phyloP scores from a whole-genome alignment of 2,888 invertebrate genomes.

The Drosophila niveifrons region DNA sequence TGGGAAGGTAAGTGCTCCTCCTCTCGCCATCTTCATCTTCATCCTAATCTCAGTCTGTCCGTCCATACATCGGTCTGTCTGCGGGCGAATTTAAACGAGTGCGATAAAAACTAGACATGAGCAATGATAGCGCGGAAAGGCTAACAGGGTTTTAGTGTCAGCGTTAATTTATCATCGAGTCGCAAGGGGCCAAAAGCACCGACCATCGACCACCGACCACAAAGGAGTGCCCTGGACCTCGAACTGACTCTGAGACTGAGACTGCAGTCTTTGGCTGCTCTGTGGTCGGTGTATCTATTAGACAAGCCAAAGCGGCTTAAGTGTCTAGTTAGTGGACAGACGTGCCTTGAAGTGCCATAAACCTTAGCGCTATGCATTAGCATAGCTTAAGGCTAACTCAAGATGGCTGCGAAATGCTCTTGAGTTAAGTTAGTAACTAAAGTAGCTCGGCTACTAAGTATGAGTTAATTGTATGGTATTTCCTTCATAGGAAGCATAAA shows the following conservation, averaged over 20 bases:
- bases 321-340: slow-evolving; percentile 46
- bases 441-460: slow-evolving; percentile 14
- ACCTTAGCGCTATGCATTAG: slow-evolving; percentile 33
- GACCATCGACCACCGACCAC: neutral
- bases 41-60: slow-evolving; percentile 24
- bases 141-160: slow-evolving; percentile 81
- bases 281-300: slow-evolving; percentile 42
- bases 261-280: neutral
- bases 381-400: slow-evolving; percentile 37
- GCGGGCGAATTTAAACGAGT: slow-evolving; percentile 61
- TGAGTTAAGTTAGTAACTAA: slow-evolving; percentile 10
- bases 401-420: slow-evolving; percentile 35
- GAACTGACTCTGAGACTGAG: neutral
- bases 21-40: neutral
- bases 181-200: neutral
- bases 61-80: slow-evolving; percentile 26
- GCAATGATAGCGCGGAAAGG: slow-evolving; percentile 76
- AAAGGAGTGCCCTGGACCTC: slow-evolving; percentile 31
- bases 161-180: slow-evolving; percentile 75
- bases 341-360: slow-evolving; percentile 35
- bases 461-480: neutral
- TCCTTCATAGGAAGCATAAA: neutral
- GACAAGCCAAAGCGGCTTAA: slow-evolving; percentile 60
- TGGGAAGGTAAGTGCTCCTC: slow-evolving; percentile 89
- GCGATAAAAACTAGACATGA: slow-evolving; percentile 74